Conservation (phyloP, 2,888 invertebrate species). For the Rhingia rostrata region DNA sequence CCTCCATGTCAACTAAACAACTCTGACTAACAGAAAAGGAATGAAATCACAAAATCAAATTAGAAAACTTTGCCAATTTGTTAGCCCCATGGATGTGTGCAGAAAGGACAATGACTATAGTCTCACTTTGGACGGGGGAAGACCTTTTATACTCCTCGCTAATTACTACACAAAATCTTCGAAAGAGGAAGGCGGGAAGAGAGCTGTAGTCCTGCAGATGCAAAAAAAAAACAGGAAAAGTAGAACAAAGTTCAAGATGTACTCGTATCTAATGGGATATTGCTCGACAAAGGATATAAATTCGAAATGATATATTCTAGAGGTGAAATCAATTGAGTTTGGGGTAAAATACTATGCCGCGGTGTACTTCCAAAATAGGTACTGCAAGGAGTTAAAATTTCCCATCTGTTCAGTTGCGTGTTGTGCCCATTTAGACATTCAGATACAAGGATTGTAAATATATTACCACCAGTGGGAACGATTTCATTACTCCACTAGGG, state of each 20-base stretch:
- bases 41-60: constrained; percentile 74
- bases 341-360: constrained; percentile 37
- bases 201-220: constrained; percentile 3
- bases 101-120: constrained; percentile 30
- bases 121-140: constrained; percentile 18
- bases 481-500: constrained; percentile 43
- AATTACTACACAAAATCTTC: constrained; percentile 39
- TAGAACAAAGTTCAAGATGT: constrained; percentile 37
- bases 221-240: constrained; percentile 28
- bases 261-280: constrained; percentile 36
- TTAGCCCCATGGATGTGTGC: constrained; percentile 54
- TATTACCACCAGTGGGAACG: constrained; percentile 23
- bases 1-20: constrained; percentile 37
- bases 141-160: constrained; percentile 54
- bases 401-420: constrained; percentile 42
- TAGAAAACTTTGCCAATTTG: constrained; percentile 74
- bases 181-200: neutral
- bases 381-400: constrained; percentile 41
- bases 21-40: constrained; percentile 38
- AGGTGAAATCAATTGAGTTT: constrained; percentile 71
- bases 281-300: constrained; percentile 56
- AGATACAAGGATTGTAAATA: constrained; percentile 28
- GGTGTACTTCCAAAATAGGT: constrained; percentile 49
- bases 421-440: neutral
- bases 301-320: constrained; percentile 55